Percentiles rank a stretch among this genome's conserved stretches.
Conservation (phyloP, 1,140 invertebrate species). For the Microplitis mediator region DNA sequence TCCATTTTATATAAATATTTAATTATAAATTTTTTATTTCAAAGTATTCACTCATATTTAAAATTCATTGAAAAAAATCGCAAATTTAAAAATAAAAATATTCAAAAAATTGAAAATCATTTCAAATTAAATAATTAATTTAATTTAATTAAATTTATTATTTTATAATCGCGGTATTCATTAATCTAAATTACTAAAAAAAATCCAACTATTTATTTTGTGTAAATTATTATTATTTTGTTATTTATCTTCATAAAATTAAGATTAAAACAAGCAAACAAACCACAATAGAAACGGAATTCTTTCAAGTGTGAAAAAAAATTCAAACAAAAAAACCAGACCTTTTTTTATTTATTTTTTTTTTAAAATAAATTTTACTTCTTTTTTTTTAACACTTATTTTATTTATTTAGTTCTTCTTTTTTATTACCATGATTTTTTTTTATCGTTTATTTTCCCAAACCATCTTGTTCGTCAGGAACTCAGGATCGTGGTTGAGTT, state of each 20-base stretch:
- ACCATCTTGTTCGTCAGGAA: slow-evolving; percentile 5
- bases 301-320: background rate
- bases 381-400: slow-evolving; percentile 4
- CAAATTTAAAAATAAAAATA: background rate
- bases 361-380: background rate
- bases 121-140: no score
- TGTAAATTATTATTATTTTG: no score
- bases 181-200: no score
- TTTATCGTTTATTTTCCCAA: background rate
- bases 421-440: background rate
- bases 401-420: background rate
- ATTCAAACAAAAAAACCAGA: background rate
- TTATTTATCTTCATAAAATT: background rate
- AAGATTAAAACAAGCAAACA: background rate
- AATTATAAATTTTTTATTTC: no score
- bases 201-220: no score
- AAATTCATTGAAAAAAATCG: no score
- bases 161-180: no score
- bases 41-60: no score
- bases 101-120: background rate
- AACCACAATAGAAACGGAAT: background rate
- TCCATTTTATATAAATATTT: no score
- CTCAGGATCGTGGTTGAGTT: slow-evolving; percentile 18
- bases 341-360: background rate
- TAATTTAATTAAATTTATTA: no score